Evolutionary conservation across 2,888 invertebrate species (phyloP), one percentile per base, ranked within the genome.

Genomic region (Adelphocoris suturalis): DNA sequence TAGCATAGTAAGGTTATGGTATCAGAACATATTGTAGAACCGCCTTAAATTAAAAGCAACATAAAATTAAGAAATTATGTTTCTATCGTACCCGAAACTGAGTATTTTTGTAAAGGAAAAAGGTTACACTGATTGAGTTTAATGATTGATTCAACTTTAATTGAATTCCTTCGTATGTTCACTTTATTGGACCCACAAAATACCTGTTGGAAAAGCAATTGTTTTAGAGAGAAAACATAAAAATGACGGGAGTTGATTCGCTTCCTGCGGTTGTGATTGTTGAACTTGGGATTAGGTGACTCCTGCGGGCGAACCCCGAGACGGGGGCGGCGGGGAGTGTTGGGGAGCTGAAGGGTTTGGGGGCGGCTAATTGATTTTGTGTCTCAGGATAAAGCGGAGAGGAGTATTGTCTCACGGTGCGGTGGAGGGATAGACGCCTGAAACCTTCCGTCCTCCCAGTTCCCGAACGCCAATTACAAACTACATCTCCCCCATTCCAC

Each of bases 391-490:
- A 46, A 78, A 46, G 46, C 78, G 11, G 16, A 78, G 78, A 78
- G n/a, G 78, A 78, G 78, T 19, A 46, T 78, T 78, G 78, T 78
- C 46, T 78, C 23, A 76, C 75, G 28, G 52, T 52, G 37, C 75
- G 28, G 76, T 7, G 16, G 46, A 78, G 46, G 78, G 78, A 68
- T 68, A 68, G 68, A 68, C 23, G 23, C 27, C 68, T 23, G 78
- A 46, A 78, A 78, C 78, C 78, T 78, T 78, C 78, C 78, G 46
- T 78, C 78, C 47, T 27, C 76, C 78, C 37, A 23, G 23, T 68
- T 11, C 68, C 68, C 68, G 61, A 68, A 68, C 68, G 46, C 78
- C 78, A 78, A 78, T 78, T 78, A 78, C 78, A 46, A 78, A 47
- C 47, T 46, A 78, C 78, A 78, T 78, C 78, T 46, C 37, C 78